These are phyloP conservation scores for Artibeus jamaicensis DNA, from an alignment of 2,797 vertebrate genomes.

Conservation along the genomic window DNA sequence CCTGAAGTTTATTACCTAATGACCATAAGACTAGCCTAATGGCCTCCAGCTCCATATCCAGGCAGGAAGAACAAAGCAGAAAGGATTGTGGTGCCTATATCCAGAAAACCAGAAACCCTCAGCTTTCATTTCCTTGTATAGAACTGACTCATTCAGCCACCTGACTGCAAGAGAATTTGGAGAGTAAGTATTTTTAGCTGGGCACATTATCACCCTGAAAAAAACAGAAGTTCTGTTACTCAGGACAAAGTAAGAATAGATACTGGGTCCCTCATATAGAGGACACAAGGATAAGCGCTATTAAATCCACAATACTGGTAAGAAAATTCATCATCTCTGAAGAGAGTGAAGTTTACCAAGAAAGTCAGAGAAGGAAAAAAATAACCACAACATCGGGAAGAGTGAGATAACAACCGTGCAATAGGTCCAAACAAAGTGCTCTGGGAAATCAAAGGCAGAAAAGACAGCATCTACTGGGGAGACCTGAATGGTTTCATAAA, in stretches of 20 bases:
- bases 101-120: constrained; percentile 1
- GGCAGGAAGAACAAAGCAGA: neutral
- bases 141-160: constrained; percentile 34
- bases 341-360: neutral
- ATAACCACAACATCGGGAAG: neutral
- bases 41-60: neutral
- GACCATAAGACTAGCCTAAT: neutral
- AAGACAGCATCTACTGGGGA: neutral
- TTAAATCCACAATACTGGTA: neutral
- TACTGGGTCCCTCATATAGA: neutral
- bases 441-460: neutral
- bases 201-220: neutral
- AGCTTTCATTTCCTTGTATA: neutral
- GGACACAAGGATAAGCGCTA: neutral
- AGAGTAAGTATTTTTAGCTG: constrained; percentile 51
- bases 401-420: neutral
- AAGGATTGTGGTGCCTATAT: neutral
- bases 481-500: neutral
- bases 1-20: neutral
- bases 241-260: constrained; percentile 29
- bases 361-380: neutral
- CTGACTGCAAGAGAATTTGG: constrained; percentile 29
- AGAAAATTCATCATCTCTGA: constrained; percentile 11
- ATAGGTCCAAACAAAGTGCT: neutral
- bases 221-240: neutral